A percentile compares a stretch with the other conserved stretches of the same genome.
Conservation (phyloP, 2,888 invertebrate genomes). For the Ariolimax columbianus region DNA sequence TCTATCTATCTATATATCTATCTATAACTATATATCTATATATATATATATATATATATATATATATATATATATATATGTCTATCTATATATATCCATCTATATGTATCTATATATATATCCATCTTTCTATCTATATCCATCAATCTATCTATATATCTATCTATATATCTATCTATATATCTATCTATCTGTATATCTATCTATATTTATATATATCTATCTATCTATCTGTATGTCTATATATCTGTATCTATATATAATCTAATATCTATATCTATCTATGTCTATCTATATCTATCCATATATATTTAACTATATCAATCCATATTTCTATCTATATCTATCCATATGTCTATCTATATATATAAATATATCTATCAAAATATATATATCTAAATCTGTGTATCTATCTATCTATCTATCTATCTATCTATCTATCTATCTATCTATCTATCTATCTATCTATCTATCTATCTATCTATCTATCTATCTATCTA, state of each 20-base stretch:
- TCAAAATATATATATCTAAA: no score
- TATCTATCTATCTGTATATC: neutral
- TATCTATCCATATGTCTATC: neutral
- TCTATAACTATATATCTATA: neutral
- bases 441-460: neutral
- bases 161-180: neutral
- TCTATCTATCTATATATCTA: slow-evolving; percentile 2
- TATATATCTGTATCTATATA: no score
- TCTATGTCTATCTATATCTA: neutral
- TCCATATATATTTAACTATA: neutral
- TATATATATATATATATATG: neutral
- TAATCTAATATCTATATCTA: no score
- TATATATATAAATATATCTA: neutral
- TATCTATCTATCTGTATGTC: neutral
- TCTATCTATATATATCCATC: neutral
- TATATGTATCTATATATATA: neutral
- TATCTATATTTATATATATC: neutral
- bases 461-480: neutral
- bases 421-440: slow-evolving; percentile 19
- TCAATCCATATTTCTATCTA: neutral
- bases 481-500: neutral
- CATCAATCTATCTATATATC: neutral
- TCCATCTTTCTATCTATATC: neutral
- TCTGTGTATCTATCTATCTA: slow-evolving; percentile 15
- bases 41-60: neutral